Conservation (phyloP, 2,888 invertebrate species). For the Mesopsocus fuscifrons region DNA sequence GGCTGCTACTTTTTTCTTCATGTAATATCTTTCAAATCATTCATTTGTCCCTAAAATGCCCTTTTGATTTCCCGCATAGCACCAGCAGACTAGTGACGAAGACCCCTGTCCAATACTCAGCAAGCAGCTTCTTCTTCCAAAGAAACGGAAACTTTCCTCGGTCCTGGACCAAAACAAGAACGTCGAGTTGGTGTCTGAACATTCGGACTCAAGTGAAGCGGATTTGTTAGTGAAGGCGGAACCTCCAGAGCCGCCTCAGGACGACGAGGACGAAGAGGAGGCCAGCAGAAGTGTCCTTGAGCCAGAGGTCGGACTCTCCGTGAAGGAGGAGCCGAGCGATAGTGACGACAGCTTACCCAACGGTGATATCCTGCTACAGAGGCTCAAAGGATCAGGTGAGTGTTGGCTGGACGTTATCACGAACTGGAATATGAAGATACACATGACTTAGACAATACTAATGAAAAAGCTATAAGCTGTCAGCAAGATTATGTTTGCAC, state of each 20-base stretch:
- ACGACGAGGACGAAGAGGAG: neutral
- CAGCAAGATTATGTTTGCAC: too few species aligned
- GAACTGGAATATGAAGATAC: too few species aligned
- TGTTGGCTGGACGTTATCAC: too few species aligned
- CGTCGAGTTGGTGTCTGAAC: neutral
- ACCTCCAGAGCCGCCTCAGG: neutral
- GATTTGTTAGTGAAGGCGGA: neutral
- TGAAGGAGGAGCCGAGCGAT: constrained; percentile 1
- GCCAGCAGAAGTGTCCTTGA: constrained; percentile 3
- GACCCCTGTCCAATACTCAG: constrained; percentile 4
- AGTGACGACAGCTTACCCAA: constrained; percentile 6
- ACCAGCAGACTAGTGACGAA: too few species aligned
- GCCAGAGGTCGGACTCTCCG: constrained; percentile 2
- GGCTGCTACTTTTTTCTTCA: too few species aligned
- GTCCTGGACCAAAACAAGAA: constrained; percentile 7
- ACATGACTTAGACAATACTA: too few species aligned
- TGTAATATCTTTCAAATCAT: too few species aligned
- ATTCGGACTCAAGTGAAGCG: constrained; percentile 1
- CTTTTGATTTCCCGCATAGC: too few species aligned
- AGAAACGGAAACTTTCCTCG: constrained; percentile 5
- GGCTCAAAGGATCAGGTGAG: neutral
- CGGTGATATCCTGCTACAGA: constrained; percentile 5
- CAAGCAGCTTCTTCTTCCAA: constrained; percentile 4
- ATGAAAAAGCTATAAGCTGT: too few species aligned
- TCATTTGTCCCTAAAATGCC: too few species aligned